Conservation (phyloP, 2,113 vertebrate species). For the Peromyscus leucopus region DNA sequence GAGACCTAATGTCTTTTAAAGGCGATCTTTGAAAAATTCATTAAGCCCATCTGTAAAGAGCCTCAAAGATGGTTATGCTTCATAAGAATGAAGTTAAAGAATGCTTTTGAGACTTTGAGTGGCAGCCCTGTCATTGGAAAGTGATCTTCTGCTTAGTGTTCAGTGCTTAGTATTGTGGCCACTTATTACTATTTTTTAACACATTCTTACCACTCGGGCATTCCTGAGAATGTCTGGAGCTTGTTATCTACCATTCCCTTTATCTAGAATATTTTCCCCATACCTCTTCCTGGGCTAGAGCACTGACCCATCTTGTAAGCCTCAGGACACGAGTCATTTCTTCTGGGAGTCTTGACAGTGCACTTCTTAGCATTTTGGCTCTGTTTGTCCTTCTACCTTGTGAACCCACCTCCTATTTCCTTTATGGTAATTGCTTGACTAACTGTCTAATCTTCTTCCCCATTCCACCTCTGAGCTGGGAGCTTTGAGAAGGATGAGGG, state of each 20-base stretch:
- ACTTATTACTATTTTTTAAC: background rate
- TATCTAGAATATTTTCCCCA: background rate
- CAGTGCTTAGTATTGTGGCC: background rate
- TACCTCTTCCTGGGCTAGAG: background rate
- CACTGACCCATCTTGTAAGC: background rate
- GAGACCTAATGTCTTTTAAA: conserved; percentile 13
- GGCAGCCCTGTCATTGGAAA: background rate
- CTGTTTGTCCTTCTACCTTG: background rate
- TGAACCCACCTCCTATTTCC: background rate
- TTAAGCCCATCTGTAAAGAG: background rate
- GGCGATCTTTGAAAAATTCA: conserved; percentile 29
- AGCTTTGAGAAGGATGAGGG: background rate
- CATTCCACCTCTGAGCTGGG: background rate
- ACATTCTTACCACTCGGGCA: background rate
- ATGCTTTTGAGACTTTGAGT: background rate
- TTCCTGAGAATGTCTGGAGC: background rate
- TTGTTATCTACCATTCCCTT: background rate
- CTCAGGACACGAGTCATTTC: background rate
- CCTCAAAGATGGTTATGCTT: background rate
- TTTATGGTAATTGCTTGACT: background rate
- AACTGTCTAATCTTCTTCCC: background rate
- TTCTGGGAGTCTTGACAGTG: background rate
- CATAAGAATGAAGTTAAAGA: background rate
- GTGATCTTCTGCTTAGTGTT: background rate
- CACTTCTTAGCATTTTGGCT: background rate